Base-by-base conservation (phyloP, 2,113 vertebrate species). In the Perca schrenkii region DNA sequence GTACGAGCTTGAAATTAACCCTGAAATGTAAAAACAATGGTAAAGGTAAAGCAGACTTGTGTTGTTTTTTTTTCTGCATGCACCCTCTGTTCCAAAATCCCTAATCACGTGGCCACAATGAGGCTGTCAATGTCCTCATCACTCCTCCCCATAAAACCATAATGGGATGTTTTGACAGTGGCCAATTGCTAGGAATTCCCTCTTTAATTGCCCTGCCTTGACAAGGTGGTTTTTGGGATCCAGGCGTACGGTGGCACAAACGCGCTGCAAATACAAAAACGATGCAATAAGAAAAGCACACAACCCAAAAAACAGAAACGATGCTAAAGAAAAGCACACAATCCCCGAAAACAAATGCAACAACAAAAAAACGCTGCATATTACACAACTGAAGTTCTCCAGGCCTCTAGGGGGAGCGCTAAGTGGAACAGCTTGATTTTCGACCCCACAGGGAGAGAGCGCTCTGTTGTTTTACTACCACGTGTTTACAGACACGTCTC, bases 161-260 rank as follows among this genome's bases (percentile, higher is more conserved):
- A 74, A 91, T 84, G 74, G 86, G 80, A 79, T 93, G 88, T 91
- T 94, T 88, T 85, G 86, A 91, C 87, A 91, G 86, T 56, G 80
- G 77, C 70, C 86, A 85, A n/a, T 80, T 74, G 84, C 64, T 85
- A 70, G 53, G 69, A 79, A 75, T 71, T 62, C 64, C 75, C 49
- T 61, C 68, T 89, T 86, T 88, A 65, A 77, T 62, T 81, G 74
- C 75, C 49, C 65, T 16, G 56, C 73, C 52, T 56, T 74, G 71
- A 89, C 66, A 74, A 85, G 71, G 61, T 80, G 78, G 65, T 69
- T 85, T 65, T 74, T 54, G 36, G 68, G 82, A 85, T 77, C 31
- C 58, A 21, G 80, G 69, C 6, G 6, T 34, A 34, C 34, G 6
- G 34, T 34, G 34, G 34, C 31, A 31, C 31, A 4, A 31, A 31